phyloP scores from a whole-genome alignment of 1,140 invertebrate species.

The Aricia agestis region DNA sequence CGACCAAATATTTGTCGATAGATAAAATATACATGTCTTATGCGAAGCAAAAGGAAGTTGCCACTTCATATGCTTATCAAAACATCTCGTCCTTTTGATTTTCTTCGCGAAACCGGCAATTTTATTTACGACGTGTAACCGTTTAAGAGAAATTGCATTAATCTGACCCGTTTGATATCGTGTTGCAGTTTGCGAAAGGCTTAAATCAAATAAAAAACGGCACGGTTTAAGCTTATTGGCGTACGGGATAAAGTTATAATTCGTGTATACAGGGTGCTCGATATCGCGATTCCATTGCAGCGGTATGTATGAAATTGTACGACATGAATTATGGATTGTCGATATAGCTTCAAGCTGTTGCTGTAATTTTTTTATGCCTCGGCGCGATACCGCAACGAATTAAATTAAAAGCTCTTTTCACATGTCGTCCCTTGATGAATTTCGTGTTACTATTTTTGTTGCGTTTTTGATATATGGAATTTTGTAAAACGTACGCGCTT shows the following conservation, averaged over 20 bases:
- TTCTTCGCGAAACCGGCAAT: slow-evolving; percentile 59
- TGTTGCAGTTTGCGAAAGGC: slow-evolving; percentile 55
- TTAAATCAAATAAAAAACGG: slow-evolving; percentile 34
- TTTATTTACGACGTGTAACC: slow-evolving; percentile 75
- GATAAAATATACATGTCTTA: not conserved
- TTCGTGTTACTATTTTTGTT: slow-evolving; percentile 39
- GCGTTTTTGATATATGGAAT: not conserved
- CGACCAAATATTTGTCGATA: not conserved
- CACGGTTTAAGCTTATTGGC: slow-evolving; percentile 36
- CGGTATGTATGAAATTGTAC: slow-evolving; percentile 71
- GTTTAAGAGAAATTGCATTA: slow-evolving; percentile 76
- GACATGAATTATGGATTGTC: slow-evolving; percentile 76
- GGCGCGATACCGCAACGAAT: slow-evolving; percentile 72
- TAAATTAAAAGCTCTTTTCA: slow-evolving; percentile 76
- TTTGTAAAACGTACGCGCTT: not conserved
- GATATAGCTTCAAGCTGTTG: slow-evolving; percentile 75
- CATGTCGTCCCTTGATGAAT: slow-evolving; percentile 72
- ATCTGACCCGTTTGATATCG: slow-evolving; percentile 73
- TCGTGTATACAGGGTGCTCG: slow-evolving; percentile 32
- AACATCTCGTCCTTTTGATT: slow-evolving; percentile 33
- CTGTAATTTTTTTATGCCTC: slow-evolving; percentile 68
- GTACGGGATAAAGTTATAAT: slow-evolving; percentile 43
- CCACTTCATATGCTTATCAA: slow-evolving; percentile 25
- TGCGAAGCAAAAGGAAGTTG: slow-evolving; percentile 1
- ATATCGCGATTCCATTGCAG: slow-evolving; percentile 39